Conservation (phyloP, 2,888 invertebrate genomes). For the Candidula unifasciata region DNA sequence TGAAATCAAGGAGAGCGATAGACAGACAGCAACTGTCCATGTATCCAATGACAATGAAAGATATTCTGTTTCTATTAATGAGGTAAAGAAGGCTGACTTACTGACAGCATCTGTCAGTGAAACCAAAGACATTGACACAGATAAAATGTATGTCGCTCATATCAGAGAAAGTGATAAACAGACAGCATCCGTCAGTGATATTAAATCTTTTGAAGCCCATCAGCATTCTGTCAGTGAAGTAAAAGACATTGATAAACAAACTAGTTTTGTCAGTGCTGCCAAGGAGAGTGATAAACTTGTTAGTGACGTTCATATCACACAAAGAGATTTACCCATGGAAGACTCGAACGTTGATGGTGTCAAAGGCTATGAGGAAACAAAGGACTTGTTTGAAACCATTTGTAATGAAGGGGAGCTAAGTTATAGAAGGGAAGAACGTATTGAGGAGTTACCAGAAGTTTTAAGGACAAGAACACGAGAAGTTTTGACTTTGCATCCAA, state of each 20-base stretch:
- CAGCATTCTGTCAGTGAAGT: not conserved
- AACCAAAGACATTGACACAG: not conserved
- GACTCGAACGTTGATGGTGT: not conserved
- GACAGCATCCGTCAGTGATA: not conserved
- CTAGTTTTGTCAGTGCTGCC: not conserved
- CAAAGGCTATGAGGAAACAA: not conserved
- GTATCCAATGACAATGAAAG: too few species aligned
- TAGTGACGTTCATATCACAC: too few species aligned
- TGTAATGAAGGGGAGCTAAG: conserved; percentile 42
- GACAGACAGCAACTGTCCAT: too few species aligned
- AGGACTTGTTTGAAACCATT: not conserved
- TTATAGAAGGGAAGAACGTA: conserved; percentile 45
- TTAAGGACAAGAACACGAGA: not conserved
- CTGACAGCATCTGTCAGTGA: not conserved
- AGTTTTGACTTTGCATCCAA: not conserved
- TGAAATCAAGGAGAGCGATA: too few species aligned
- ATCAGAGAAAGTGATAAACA: not conserved
- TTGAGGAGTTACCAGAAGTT: conserved; percentile 35
- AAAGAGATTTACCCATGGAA: not conserved
- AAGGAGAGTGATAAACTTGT: not conserved
- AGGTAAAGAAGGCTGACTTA: not conserved
- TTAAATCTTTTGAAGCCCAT: not conserved
- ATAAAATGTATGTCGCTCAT: not conserved
- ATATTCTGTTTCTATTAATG: too few species aligned
- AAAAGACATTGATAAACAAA: not conserved